Evolutionary conservation across 2,888 invertebrate genomes (phyloP), one percentile per base, ranked within the genome.

Genomic region (Phytoseiulus persimilis): DNA sequence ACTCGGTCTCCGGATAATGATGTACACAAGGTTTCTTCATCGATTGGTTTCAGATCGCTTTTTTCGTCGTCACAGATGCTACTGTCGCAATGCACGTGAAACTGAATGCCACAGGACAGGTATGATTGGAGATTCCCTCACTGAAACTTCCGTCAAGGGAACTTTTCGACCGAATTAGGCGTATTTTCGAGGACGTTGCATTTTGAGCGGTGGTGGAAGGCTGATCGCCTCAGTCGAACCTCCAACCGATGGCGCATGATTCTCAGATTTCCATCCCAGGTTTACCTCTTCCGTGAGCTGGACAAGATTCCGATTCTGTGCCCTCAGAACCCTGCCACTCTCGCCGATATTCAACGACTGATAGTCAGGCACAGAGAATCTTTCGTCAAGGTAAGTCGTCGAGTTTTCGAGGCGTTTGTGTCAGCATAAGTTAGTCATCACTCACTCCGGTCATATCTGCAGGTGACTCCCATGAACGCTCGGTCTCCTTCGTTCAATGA

Each of bases 1-100:
- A n/a, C n/a, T n/a, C n/a, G n/a, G n/a, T n/a, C n/a, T n/a, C n/a
- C n/a, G n/a, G n/a, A n/a, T n/a, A n/a, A n/a, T n/a, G n/a, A n/a
- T n/a, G n/a, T n/a, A n/a, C n/a, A n/a, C n/a, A n/a, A n/a, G n/a
- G n/a, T n/a, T n/a, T n/a, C n/a, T n/a, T n/a, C n/a, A n/a, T 39
- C 65, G 23, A 2, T 11, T 28, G 65, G 31, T 87, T 87, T 1
- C 87, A 87, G 87, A 18, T 87, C n/a, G 28, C 87, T 11, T 87
- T 87, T 45, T 87, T 39, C 32, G n/a, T 45, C 9, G 45, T 33
- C 87, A 87, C 87, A 32, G 87, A 87, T 33, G 39, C 87, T 45
- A 33, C 18, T 18, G 91, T 91, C 45, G 91, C 91, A 1, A 91
- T 90, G 83, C 91, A 91, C 65, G 83, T 91, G 32, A 91, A 91